Conservation (phyloP, 2,113 vertebrate species). For the Rattus rattus region DNA sequence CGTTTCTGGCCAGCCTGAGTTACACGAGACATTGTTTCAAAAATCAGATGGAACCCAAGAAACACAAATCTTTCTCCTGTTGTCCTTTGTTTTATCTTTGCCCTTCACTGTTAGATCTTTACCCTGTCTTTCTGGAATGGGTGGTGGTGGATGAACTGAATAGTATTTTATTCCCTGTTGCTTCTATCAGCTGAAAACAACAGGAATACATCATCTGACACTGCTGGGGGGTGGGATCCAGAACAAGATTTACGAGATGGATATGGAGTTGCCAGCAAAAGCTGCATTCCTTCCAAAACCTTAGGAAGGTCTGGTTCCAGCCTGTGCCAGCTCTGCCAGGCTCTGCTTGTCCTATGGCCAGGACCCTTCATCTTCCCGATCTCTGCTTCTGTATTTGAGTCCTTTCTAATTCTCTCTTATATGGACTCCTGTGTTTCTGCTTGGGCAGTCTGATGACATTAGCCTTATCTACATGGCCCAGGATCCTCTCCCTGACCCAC, state of each 20-base stretch:
- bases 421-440: not conserved
- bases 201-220: not conserved
- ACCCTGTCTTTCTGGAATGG: not conserved
- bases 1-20: not conserved
- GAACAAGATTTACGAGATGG: not conserved
- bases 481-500: not conserved
- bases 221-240: not conserved
- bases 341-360: not conserved
- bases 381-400: not conserved
- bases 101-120: not conserved
- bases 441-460: too few species aligned
- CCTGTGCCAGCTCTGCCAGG: not conserved
- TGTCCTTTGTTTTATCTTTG: not conserved
- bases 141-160: too few species aligned
- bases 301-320: not conserved
- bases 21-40: not conserved
- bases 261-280: not conserved
- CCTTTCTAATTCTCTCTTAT: not conserved
- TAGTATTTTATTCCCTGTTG: not conserved
- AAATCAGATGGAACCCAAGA: not conserved
- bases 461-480: not conserved
- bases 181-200: not conserved
- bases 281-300: not conserved
- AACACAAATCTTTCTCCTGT: not conserved
- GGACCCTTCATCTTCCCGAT: too few species aligned